Evolutionary conservation across 2,888 invertebrate genomes (phyloP), one percentile per base, ranked within the genome.

Genomic region (Acrobasis repandana): DNA sequence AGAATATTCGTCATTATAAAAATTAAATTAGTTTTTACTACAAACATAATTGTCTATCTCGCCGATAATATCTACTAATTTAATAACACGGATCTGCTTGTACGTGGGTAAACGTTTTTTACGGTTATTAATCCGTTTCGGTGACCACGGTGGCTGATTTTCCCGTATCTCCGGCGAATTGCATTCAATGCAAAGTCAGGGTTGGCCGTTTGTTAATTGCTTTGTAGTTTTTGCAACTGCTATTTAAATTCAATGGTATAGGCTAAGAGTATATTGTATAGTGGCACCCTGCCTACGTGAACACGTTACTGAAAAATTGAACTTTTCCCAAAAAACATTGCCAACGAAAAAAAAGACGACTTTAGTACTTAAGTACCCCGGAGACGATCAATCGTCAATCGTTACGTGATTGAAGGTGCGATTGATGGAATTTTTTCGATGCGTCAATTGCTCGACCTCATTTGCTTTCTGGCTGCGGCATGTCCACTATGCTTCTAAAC

Each of bases 51-150:
- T 60, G 60, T 34, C 8, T 52, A 60, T 43, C 43, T 16, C 33
- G 34, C 11, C 28, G 49, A 57, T 57, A 48, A 48, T 47, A 60
- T 60, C 52, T 60, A 33, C 16, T 59, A 56, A 43, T 56, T 49
- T 59, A 18, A 56, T 61, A 61, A 50, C 60, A 60, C 65, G 62
- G 62, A 65, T 62, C 63, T 54, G 51, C 60, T 52, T 60, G 60
- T 52, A 57, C 49, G 58, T 58, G 51, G 38, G 52, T 43, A 52
- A 47, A 60, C 47, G 51, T 43, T 60, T 60, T 60, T 60, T 60
- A 60, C 60, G 60, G 60, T 60, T 2, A 33, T 60, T 60, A 60
- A 47, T 38, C 38, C 16, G 60, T 52, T 43, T 47, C 46, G 20
- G 28, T 28, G 28, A 6, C 2, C 10, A 16, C 58, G 48, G 43